Percentiles rank a stretch among this genome's conserved stretches.
Evolutionary conservation across 1,140 invertebrate species (phyloP).

Genomic region (Homalodisca vitripennis): DNA sequence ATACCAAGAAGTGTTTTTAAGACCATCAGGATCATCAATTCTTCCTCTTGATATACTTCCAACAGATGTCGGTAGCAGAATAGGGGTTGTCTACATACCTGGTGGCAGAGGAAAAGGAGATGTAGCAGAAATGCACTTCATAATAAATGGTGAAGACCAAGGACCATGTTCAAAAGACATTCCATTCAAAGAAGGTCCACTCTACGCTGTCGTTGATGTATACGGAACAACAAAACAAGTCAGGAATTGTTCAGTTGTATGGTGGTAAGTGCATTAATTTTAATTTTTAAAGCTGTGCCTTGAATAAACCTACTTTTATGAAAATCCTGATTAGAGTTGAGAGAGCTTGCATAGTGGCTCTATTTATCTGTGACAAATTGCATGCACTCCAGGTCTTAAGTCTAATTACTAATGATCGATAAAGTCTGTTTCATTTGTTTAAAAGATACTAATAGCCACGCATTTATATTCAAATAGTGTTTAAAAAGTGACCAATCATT

Average conservation of each 20-base stretch:
- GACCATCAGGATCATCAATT: conserved; percentile 54
- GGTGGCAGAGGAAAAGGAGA: conserved; percentile 60
- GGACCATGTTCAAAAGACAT: conserved; percentile 77
- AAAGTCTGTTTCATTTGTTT: too few species aligned
- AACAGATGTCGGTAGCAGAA: conserved; percentile 84
- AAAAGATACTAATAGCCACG: too few species aligned
- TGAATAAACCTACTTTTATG: too few species aligned
- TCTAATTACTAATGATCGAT: too few species aligned
- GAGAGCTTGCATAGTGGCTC: too few species aligned
- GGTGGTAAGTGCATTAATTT: conserved; percentile 75
- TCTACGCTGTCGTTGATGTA: conserved; percentile 92
- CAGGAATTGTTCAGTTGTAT: conserved; percentile 86
- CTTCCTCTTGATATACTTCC: conserved; percentile 50
- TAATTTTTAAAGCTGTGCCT: too few species aligned
- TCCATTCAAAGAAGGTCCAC: conserved; percentile 74
- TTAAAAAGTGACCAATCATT: too few species aligned
- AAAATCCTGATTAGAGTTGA: too few species aligned
- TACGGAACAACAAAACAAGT: conserved; percentile 98
- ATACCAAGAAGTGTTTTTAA: conserved; percentile 68
- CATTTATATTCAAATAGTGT: too few species aligned
- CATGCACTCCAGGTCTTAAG: too few species aligned
- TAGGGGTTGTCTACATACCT: conserved; percentile 91
- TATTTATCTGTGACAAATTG: too few species aligned
- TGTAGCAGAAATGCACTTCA: conserved; percentile 91
- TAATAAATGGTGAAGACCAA: conserved; percentile 92